These are phyloP conservation scores for Tetragonisca angustula DNA, from an alignment of 2,888 invertebrate species.

Conservation along the genomic window DNA sequence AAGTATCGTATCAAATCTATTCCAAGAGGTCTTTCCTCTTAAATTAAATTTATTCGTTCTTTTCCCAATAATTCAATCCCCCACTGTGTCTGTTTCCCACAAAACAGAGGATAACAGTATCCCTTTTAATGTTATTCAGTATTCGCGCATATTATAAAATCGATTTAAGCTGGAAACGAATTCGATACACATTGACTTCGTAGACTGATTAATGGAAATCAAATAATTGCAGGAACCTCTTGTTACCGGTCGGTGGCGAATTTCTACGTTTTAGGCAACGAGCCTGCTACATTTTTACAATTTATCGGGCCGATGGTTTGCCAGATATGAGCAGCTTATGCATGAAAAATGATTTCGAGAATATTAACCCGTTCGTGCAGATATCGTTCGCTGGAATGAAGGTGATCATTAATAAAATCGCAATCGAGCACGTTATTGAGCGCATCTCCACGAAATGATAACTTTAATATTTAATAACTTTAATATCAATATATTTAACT, in stretches of 20 bases:
- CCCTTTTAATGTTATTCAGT: constrained; percentile 22
- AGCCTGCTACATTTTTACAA: constrained; percentile 85
- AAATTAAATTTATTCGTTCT: neutral
- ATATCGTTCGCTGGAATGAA: constrained; percentile 87
- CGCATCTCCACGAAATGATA: too few species aligned
- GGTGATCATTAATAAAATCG: constrained; percentile 80
- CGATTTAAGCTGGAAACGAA: neutral
- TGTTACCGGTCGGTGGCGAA: constrained; percentile 87
- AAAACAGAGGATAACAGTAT: neutral
- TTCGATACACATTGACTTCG: neutral
- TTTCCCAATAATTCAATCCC: neutral
- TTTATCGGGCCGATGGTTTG: constrained; percentile 86
- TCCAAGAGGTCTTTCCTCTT: neutral
- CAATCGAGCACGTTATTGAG: neutral
- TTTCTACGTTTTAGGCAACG: constrained; percentile 83
- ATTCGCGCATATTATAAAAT: constrained; percentile 17
- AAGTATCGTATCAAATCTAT: neutral
- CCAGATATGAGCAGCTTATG: constrained; percentile 75
- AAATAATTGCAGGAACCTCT: constrained; percentile 86
- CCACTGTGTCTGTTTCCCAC: neutral
- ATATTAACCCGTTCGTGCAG: constrained; percentile 85
- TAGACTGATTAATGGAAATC: constrained; percentile 31
- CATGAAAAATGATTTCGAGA: constrained; percentile 72
- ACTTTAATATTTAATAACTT: too few species aligned
- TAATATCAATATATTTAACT: too few species aligned